Conservation (phyloP, 2,797 vertebrate genomes). For the Ctenopoma multispine region DNA sequence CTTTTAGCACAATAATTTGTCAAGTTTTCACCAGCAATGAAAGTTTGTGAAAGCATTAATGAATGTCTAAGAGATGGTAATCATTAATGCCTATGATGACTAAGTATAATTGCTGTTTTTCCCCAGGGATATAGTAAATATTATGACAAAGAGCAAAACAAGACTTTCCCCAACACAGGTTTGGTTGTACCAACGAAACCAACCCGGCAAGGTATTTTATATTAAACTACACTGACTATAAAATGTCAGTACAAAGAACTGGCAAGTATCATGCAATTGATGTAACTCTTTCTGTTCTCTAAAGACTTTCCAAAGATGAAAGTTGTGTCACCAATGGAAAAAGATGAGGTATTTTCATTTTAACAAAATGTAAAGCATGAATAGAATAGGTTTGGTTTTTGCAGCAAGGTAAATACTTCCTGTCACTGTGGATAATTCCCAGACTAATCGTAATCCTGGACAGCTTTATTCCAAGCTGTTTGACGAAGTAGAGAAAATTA, state of each 20-base stretch:
- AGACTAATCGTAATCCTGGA: slow-evolving; percentile 83
- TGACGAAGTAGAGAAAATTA: slow-evolving; percentile 95
- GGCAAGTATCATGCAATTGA: neutral
- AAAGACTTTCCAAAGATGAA: slow-evolving; percentile 73
- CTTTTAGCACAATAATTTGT: neutral
- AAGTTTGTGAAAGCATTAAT: slow-evolving; percentile 3
- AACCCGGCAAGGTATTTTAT: slow-evolving; percentile 82
- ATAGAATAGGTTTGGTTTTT: slow-evolving; percentile 32
- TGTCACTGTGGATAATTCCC: slow-evolving; percentile 44
- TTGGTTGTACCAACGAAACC: slow-evolving; percentile 72
- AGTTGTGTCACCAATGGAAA: slow-evolving; percentile 76
- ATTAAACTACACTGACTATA: neutral
- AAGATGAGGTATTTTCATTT: slow-evolving; percentile 67
- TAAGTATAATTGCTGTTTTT: slow-evolving; percentile 27
- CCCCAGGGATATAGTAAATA: slow-evolving; percentile 67
- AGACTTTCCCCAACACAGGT: slow-evolving; percentile 72
- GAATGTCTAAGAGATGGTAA: neutral
- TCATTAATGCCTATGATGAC: slow-evolving; percentile 14
- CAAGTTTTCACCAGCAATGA: neutral
- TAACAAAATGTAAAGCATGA: slow-evolving; percentile 33
- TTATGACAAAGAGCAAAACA: slow-evolving; percentile 80
- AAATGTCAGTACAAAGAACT: slow-evolving; percentile 7
- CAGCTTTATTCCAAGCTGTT: slow-evolving; percentile 91
- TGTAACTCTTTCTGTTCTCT: slow-evolving; percentile 11
- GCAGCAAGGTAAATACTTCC: slow-evolving; percentile 24